Percentiles rank a stretch among this genome's conserved stretches.
Evolutionary conservation across 2,888 invertebrate species (phyloP).

Genomic region (Drosophila paracracens): DNA sequence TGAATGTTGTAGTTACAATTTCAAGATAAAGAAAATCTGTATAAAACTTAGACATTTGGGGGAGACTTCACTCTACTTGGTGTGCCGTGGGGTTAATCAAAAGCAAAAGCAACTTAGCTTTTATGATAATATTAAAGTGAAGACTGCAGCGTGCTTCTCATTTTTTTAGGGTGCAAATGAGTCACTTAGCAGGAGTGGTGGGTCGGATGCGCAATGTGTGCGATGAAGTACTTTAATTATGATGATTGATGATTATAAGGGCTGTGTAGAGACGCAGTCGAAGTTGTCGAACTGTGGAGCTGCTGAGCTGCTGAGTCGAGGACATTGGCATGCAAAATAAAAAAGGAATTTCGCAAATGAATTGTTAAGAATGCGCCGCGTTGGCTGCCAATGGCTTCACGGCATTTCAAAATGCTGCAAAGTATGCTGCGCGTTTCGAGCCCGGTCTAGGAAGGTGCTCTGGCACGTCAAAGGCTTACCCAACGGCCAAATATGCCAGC

Average conservation of each 20-base stretch:
- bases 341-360: conserved; percentile 72
- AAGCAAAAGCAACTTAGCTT: conserved; percentile 29
- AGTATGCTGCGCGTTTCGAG: conserved; percentile 49
- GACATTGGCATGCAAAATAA: conserved; percentile 66
- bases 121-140: conserved; percentile 69
- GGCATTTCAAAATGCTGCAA: conserved; percentile 52
- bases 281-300: conserved; percentile 1
- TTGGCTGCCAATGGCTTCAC: conserved; percentile 46
- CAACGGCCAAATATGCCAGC: conserved; percentile 58
- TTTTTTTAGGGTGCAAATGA: conserved; percentile 59
- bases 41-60: neutral
- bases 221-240: conserved; percentile 69
- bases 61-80: neutral
- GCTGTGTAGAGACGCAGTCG: conserved; percentile 24
- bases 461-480: conserved; percentile 65
- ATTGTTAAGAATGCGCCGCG: conserved; percentile 70
- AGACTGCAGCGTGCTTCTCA: conserved; percentile 49
- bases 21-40: conserved; percentile 3
- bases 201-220: conserved; percentile 54
- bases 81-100: conserved; percentile 27
- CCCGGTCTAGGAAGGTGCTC: conserved; percentile 13
- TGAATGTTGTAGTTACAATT: conserved; percentile 28
- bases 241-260: conserved; percentile 74
- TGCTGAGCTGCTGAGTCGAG: conserved; percentile 10
- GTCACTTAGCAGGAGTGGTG: conserved; percentile 43